Conservation (phyloP, 2,797 vertebrate species). For the Sebastiscus albofasciatus region DNA sequence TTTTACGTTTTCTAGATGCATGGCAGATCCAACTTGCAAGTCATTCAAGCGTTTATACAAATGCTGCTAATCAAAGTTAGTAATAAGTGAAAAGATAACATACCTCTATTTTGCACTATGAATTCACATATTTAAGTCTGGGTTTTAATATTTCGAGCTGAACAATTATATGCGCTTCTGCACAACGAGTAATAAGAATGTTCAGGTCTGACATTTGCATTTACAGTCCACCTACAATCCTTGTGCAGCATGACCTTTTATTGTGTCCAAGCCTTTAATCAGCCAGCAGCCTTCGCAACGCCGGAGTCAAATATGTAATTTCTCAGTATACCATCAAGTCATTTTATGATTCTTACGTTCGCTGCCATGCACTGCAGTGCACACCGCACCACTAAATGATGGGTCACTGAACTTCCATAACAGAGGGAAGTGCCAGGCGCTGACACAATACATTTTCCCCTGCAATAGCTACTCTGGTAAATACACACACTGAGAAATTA, state of each 20-base stretch:
- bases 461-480: constrained; percentile 69
- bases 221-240: background rate
- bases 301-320: constrained; percentile 33
- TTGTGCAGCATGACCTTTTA: background rate
- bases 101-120: background rate
- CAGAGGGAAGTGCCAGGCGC: constrained; percentile 67
- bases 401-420: constrained; percentile 74
- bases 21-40: background rate
- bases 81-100: background rate
- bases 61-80: background rate
- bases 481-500: constrained; percentile 76
- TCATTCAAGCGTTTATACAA: background rate
- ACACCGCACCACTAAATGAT: constrained; percentile 62
- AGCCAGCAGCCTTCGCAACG: background rate
- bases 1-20: background rate
- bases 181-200: background rate
- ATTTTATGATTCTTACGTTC: constrained; percentile 46
- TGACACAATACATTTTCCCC: constrained; percentile 73
- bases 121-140: background rate
- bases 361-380: constrained; percentile 26
- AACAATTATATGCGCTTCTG: background rate
- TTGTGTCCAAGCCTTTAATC: constrained; percentile 9
- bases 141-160: background rate
- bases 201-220: background rate
- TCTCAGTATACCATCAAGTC: constrained; percentile 31